A percentile compares a stretch with the other conserved stretches of the same genome.
Conservation (phyloP, 2,888 invertebrate genomes). For the Drosophila emarginata region DNA sequence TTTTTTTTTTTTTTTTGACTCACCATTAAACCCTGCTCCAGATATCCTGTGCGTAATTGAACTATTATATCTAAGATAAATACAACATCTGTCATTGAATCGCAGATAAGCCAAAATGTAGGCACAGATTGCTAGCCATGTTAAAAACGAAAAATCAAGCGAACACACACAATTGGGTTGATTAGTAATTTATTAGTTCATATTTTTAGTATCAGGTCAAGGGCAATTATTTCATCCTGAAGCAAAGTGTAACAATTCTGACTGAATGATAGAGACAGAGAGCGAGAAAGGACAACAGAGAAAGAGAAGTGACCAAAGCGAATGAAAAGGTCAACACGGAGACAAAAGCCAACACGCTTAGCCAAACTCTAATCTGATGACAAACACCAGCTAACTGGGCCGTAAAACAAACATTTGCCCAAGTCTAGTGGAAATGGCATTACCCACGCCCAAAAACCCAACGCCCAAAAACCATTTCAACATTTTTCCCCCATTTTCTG, state of each 20-base stretch:
- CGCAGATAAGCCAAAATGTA: constrained; percentile 91
- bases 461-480: not conserved
- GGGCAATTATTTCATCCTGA: constrained; percentile 52
- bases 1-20: constrained; percentile 37
- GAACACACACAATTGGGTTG: not conserved
- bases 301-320: not conserved
- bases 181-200: constrained; percentile 22
- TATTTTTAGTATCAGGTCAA: constrained; percentile 54
- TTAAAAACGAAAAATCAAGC: not conserved
- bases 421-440: constrained; percentile 31
- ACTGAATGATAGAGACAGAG: constrained; percentile 25
- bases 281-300: not conserved
- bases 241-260: constrained; percentile 51
- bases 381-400: constrained; percentile 62
- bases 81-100: constrained; percentile 92
- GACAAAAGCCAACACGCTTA: constrained; percentile 40
- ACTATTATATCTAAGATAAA: constrained; percentile 94
- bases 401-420: constrained; percentile 61
- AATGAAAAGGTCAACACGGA: constrained; percentile 35
- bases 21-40: constrained; percentile 96
- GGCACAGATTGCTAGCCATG: constrained; percentile 86
- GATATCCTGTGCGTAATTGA: constrained; percentile 96
- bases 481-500: not conserved
- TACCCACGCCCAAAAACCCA: constrained; percentile 19
- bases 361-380: constrained; percentile 64